phyloP scores from a whole-genome alignment of 1,140 invertebrate species.

The Gonatopus flavifemur region DNA sequence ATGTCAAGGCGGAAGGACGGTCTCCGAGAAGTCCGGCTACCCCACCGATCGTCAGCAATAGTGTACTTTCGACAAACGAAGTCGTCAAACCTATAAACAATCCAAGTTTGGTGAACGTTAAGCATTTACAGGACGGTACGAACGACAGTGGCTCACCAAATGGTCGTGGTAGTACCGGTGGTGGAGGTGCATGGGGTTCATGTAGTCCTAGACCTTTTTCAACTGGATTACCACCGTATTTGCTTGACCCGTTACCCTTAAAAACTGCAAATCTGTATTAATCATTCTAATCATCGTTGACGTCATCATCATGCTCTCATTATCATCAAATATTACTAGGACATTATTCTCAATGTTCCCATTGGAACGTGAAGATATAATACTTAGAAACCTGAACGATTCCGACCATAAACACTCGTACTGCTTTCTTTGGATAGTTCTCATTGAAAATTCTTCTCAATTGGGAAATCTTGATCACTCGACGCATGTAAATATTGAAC shows the following conservation, averaged over 20 bases:
- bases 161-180: conserved; percentile 33
- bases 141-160: conserved; percentile 43
- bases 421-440: too few relatives aligned
- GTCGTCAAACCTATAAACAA: conserved; percentile 49
- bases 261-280: conserved; percentile 57
- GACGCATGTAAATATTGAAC: too few relatives aligned
- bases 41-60: conserved; percentile 43
- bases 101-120: conserved; percentile 36
- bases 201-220: conserved; percentile 56
- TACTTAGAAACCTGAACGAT: too few relatives aligned
- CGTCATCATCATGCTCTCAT: too few relatives aligned
- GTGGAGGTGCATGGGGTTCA: conserved; percentile 48
- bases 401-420: too few relatives aligned
- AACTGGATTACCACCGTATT: conserved; percentile 49
- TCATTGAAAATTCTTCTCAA: too few relatives aligned
- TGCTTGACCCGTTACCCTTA: conserved; percentile 54
- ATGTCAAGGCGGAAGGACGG: conserved; percentile 49
- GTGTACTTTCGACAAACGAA: conserved; percentile 44
- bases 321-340: too few relatives aligned
- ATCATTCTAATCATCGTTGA: conserved; percentile 17
- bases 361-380: too few relatives aligned
- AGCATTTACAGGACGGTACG: conserved; percentile 24
- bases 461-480: too few relatives aligned
- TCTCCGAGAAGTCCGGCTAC: conserved; percentile 53
- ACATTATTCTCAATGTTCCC: too few relatives aligned